Base-by-base conservation (phyloP, 2,888 invertebrate species). In the Axea sp. region DNA sequence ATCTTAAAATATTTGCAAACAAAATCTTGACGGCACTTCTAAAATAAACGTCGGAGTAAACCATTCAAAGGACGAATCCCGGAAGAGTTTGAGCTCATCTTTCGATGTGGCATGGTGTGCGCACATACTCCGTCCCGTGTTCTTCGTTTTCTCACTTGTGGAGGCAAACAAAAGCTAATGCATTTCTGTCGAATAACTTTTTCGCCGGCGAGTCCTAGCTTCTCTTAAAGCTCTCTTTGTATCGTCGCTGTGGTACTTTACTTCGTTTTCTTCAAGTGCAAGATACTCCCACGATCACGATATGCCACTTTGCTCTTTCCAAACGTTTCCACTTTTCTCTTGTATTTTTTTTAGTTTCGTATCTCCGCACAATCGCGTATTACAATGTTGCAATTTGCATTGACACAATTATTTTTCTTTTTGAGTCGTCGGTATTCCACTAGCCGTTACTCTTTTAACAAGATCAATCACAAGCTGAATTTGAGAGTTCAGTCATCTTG, bases 161-260 rank as follows among this genome's bases (percentile, higher is more conserved):
- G 39, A 59, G 72, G 75, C 78, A 78, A 81, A 81, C 78, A 80
- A 78, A 79, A 80, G 79, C 77, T 80, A 79, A 81, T 81, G 80
- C 80, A 81, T 77, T 79, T 80, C 77, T 79, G 73, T 73, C 73
- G 68, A 79, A 80, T 78, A 80, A 79, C 78, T 68, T 74, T 55
- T 76, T 68, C 37, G 28, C 33, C 69, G 43, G 53, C 30, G 14
- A 62, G 28, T 51, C 45, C 39, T 73, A 39, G 43, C 39, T 33
- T 37, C 41, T 59, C 60, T 53, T 62, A 15, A 60, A 60, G 39
- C 26, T 62, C 62, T 49, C 47, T 62, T 62, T 62, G 49, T 62
- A 62, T 62, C 62, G 49, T 49, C 37, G 35, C 62, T 31, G 35
- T 30, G 31, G 47, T 28, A 62, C 39, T 49, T 62, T 49, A 28